Evolutionary conservation across 2,113 vertebrate genomes (phyloP).

Genomic region (Pelusios castaneus): DNA sequence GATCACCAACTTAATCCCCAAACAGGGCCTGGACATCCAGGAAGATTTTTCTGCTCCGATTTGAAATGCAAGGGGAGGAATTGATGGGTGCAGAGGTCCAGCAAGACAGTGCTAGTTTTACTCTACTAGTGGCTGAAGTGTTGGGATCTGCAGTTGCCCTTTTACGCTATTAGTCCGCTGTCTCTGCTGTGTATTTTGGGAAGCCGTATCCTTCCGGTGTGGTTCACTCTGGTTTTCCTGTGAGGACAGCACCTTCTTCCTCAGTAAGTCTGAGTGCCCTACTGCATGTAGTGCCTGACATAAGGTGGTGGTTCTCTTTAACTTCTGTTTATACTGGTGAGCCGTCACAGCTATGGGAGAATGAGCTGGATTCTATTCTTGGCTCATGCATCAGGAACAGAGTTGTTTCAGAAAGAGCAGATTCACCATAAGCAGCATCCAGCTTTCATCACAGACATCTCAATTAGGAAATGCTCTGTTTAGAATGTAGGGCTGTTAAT

Average conservation of each 20-base stretch:
- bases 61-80: background rate
- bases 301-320: too few relatives aligned
- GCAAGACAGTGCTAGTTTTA: background rate
- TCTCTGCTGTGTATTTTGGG: background rate
- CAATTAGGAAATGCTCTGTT: background rate
- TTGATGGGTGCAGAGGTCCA: background rate
- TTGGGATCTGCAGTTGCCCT: background rate
- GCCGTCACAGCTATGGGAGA: background rate
- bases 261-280: too few relatives aligned
- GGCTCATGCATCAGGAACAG: background rate
- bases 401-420: background rate
- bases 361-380: background rate
- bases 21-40: background rate
- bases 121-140: background rate
- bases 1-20: background rate
- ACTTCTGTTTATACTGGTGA: background rate
- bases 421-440: background rate
- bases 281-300: too few relatives aligned
- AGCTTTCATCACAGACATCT: background rate
- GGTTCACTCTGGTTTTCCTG: background rate
- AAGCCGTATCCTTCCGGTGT: background rate
- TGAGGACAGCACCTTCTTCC: background rate
- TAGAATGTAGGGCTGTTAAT: background rate
- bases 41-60: background rate
- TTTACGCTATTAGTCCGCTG: background rate